Evolutionary conservation across 2,113 vertebrate genomes (phyloP), one percentile per base, ranked within the genome.

Genomic region (Geococcyx californianus): DNA sequence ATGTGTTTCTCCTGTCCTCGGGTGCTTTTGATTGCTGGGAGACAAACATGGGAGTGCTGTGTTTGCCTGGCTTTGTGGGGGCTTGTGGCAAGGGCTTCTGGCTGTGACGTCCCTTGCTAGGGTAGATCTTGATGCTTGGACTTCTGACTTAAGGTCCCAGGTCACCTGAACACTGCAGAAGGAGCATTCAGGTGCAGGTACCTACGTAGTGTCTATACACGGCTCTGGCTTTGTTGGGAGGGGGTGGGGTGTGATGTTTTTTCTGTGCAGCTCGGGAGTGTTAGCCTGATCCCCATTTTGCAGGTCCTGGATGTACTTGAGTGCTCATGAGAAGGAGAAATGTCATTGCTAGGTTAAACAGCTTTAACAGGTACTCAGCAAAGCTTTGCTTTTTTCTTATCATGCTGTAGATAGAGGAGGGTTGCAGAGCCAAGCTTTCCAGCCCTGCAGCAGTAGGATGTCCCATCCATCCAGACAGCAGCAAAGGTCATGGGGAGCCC

Each of bases 111-210:
- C 44, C 16, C 16, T n/a, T 17, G 44, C 36, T 51, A 36, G 44
- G 24, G 8, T 4, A 7, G 14, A n/a, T 56, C 25, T 8, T 4
- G 2, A 12, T 3, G 2, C 67, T 52, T 1, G 0, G 7, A 18
- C 33, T n/a, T 58, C 17, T 29, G 55, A 17, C 45, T 54, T n/a
- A 28, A 0, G 2, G 42, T 44, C 23, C 16, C 47, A 12, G 60
- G 5, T 60, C 21, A 18, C 31, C 20, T 47, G 44, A 5, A 18
- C 25, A 3, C 63, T 26, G 42, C 20, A 31, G 38, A 38, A 55
- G 16, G 33, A 29, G 63, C 4, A n/a, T 19, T 84, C 33, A 8
- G n/a, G 16, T 28, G 7, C 36, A 49, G 36, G 25, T 34, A 42
- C 0, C 0, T 12, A 6, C 15, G 20, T 17, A 8, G 26, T 26